Base-by-base conservation (phyloP, 2,797 vertebrate species). In the Eupleurogrammus muticus region DNA sequence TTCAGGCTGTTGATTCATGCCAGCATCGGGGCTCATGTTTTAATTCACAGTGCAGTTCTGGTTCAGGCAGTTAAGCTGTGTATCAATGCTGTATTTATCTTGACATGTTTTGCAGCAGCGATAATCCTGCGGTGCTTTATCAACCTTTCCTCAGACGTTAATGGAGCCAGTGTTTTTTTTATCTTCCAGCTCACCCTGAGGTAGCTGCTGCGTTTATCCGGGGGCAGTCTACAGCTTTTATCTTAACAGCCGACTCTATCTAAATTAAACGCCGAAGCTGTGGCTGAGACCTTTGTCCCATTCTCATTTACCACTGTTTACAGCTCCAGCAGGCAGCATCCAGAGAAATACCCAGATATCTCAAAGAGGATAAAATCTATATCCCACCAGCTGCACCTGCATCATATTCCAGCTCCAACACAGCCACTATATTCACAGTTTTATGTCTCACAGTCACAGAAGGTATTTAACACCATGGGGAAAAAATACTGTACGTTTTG, bases 11-110 rank as follows among this genome's bases (percentile, higher is more conserved):
- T 79, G 55, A 70, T 59, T 75, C 65, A 34, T 68, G 70, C 62
- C 80, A 71, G 52, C 57, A 20, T 66, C 66, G 19, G 50, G 66
- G 55, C 28, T 5, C 52, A 76, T 78, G 66, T 82, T 79, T 81
- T 65, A 70, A 73, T 79, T 80, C 70, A 72, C 12, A 51, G 50
- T 28, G 69, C 56, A 35, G 40, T 40, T n/a, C 48, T 40, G 54
- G 34, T 72, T 74, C 52, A 77, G 47, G 54, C 56, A 9, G 28
- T 13, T 9, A 23, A 58, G 52, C 44, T 61, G 40, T 47, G 28
- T 19, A 64, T 61, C 60, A 51, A 24, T 49, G 61, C 24, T 5
- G 19, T 48, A 59, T 72, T 82, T 75, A 74, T 79, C 55, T 52
- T 47, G 58, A 79, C 48, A 17, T 65, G 67, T 58, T 81, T 71